Evolutionary conservation across 2,113 vertebrate genomes (phyloP).

Genomic region (Trinectes maculatus): DNA sequence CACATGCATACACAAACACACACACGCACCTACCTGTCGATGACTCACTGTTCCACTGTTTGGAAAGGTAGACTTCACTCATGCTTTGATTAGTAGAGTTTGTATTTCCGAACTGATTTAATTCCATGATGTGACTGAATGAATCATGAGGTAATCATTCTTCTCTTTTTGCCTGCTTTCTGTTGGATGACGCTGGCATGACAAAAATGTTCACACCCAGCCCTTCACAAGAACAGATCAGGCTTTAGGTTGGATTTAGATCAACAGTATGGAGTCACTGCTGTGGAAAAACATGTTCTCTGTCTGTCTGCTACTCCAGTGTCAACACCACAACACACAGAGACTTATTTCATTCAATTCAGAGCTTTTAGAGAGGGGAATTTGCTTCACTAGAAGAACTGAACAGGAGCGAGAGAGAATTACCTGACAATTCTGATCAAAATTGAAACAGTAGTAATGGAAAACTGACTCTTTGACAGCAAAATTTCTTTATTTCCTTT

Average conservation of each 20-base stretch:
- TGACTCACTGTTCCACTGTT: constrained; percentile 46
- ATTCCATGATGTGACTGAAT: not conserved
- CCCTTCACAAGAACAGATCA: constrained; percentile 6
- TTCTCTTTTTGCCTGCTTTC: not conserved
- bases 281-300: not conserved
- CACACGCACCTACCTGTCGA: not conserved
- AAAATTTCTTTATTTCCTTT: constrained; percentile 10
- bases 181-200: constrained; percentile 3
- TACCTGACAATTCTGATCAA: not conserved
- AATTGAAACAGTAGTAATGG: not conserved
- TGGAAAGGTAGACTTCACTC: not conserved
- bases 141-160: constrained; percentile 9
- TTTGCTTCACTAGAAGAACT: not conserved
- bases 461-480: constrained; percentile 6
- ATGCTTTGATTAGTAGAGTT: not conserved
- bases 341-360: not conserved
- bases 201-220: constrained; percentile 26
- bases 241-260: not conserved
- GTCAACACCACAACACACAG: no score
- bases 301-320: not conserved
- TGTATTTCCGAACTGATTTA: not conserved
- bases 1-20: not conserved
- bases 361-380: not conserved
- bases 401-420: not conserved
- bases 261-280: constrained; percentile 13